These are phyloP conservation scores for Sebastiscus albofasciatus DNA, from an alignment of 2,797 vertebrate genomes.

Conservation along the genomic window DNA sequence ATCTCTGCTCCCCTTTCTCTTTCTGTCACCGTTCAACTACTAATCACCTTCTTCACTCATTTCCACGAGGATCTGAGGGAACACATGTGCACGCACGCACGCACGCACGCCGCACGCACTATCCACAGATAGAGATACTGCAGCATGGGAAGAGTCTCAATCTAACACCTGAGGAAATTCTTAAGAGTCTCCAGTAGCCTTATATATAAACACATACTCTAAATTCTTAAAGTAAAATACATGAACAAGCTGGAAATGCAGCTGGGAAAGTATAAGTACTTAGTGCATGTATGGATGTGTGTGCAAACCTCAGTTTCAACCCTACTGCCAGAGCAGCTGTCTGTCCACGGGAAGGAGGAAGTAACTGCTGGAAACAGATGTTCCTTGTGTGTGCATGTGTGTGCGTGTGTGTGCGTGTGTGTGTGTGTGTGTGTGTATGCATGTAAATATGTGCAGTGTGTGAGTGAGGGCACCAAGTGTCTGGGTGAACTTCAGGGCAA, in stretches of 20 bases:
- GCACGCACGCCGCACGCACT: too few relatives aligned
- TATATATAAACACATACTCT: not conserved
- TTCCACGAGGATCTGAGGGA: not conserved
- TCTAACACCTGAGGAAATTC: not conserved
- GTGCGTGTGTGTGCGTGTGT: not conserved
- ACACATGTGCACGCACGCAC: too few relatives aligned
- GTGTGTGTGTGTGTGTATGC: not conserved
- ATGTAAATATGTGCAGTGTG: conserved; percentile 16
- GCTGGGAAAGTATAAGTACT: not conserved
- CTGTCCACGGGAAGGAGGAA: conserved; percentile 8
- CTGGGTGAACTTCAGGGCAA: conserved; percentile 52
- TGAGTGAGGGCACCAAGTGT: conserved; percentile 9
- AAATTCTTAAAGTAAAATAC: not conserved
- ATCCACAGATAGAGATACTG: not conserved
- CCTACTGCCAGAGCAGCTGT: conserved; percentile 34
- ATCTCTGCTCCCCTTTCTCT: conserved; percentile 13
- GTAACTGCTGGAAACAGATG: conserved; percentile 55
- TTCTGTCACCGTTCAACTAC: not conserved
- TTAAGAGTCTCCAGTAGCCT: not conserved
- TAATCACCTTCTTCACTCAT: conserved; percentile 19
- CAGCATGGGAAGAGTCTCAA: not conserved
- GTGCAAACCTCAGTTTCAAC: conserved; percentile 48
- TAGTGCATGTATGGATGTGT: not conserved
- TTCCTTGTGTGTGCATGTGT: not conserved
- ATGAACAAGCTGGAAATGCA: not conserved